phyloP scores from a whole-genome alignment of 2,888 invertebrate species.

The Drosophila ezoana region DNA sequence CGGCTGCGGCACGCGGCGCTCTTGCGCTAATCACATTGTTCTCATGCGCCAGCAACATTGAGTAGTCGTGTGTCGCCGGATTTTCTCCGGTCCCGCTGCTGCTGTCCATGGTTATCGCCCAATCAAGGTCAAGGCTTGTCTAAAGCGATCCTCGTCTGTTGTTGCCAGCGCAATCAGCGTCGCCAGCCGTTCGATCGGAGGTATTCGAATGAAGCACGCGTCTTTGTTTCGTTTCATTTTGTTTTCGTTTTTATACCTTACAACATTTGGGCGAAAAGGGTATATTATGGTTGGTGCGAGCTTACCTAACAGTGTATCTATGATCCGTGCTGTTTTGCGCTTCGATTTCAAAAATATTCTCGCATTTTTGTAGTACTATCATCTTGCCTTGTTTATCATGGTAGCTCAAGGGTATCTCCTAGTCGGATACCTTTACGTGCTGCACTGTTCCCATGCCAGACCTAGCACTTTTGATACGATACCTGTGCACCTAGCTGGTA shows the following conservation, averaged over 20 bases:
- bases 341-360: too few species aligned
- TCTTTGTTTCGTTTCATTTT: slow-evolving; percentile 54
- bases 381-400: too few species aligned
- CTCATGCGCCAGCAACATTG: slow-evolving; percentile 48
- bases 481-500: slow-evolving; percentile 24
- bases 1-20: slow-evolving; percentile 58
- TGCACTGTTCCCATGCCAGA: slow-evolving; percentile 41
- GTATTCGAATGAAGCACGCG: slow-evolving; percentile 59
- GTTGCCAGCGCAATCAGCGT: slow-evolving; percentile 38
- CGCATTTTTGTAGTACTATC: too few species aligned
- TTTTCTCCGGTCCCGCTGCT: slow-evolving; percentile 4
- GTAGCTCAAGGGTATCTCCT: not conserved
- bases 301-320: too few species aligned
- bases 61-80: slow-evolving; percentile 32
- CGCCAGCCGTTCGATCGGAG: slow-evolving; percentile 31
- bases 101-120: slow-evolving; percentile 32
- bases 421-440: slow-evolving; percentile 40
- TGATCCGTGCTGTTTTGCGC: too few species aligned
- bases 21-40: slow-evolving; percentile 59
- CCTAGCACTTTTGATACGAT: slow-evolving; percentile 18
- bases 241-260: slow-evolving; percentile 30
- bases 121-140: slow-evolving; percentile 65
- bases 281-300: too few species aligned
- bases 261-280: too few species aligned
- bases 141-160: slow-evolving; percentile 47